Evolutionary conservation across 2,888 invertebrate genomes (phyloP).

Genomic region (Entomobrya multifasciata): DNA sequence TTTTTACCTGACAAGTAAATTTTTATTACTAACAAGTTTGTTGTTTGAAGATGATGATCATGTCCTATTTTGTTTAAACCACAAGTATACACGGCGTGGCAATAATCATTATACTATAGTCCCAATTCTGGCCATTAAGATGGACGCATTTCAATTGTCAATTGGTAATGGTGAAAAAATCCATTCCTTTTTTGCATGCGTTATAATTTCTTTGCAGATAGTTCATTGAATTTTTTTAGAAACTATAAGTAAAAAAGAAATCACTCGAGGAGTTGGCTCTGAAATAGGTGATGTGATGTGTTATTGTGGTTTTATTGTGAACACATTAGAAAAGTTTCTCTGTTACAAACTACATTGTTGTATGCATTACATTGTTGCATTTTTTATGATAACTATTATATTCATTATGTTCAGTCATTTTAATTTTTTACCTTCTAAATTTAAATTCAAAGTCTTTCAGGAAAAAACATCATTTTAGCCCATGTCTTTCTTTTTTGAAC

Average conservation of each 20-base stretch:
- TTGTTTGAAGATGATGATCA: not conserved
- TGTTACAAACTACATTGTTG: not conserved
- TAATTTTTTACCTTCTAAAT: constrained; percentile 34
- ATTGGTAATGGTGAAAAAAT: constrained; percentile 65
- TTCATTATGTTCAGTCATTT: constrained; percentile 25
- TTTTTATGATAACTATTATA: no score
- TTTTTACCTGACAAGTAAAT: constrained; percentile 42
- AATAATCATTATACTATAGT: constrained; percentile 42
- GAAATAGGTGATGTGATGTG: constrained; percentile 70
- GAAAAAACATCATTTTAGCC: constrained; percentile 16
- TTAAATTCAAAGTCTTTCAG: no score
- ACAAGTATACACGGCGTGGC: constrained; percentile 63
- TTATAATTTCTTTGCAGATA: not conserved
- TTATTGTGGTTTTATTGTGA: constrained; percentile 50
- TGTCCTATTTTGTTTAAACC: constrained; percentile 66
- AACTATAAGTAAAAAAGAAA: not conserved
- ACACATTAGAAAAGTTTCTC: constrained; percentile 8
- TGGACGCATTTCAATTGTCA: constrained; percentile 64
- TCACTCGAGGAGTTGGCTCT: constrained; percentile 43
- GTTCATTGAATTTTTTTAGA: not conserved
- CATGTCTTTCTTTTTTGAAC: no score
- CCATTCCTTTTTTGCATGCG: constrained; percentile 40
- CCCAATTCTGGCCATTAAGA: constrained; percentile 44
- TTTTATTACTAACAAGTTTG: constrained; percentile 62
- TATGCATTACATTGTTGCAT: constrained; percentile 4